Conservation (phyloP, 2,113 vertebrate genomes). For the Periophthalmus modestus region DNA sequence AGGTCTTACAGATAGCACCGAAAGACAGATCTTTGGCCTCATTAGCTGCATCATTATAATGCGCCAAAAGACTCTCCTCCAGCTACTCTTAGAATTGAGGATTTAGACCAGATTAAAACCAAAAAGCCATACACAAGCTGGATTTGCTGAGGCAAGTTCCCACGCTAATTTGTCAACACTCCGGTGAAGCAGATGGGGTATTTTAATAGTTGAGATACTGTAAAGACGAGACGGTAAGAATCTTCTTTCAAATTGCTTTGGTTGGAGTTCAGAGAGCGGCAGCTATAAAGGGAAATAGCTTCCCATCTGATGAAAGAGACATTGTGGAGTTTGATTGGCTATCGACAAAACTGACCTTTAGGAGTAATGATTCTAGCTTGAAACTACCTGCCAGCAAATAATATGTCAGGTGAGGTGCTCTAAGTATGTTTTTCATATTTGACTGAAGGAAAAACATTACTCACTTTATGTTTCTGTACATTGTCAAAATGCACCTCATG, state of each 20-base stretch:
- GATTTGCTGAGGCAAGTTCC: conserved; percentile 44
- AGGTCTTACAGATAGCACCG: conserved; percentile 1
- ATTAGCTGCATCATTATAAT: conserved; percentile 42
- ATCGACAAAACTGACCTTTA: conserved; percentile 3
- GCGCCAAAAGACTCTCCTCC: not conserved
- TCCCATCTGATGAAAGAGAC: not conserved
- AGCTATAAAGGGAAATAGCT: not conserved
- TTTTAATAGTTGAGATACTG: conserved; percentile 16
- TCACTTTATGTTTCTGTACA: too few relatives aligned
- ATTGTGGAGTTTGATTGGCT: not conserved
- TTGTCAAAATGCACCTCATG: too few relatives aligned
- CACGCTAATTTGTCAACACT: conserved; percentile 46
- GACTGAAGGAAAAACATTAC: not conserved
- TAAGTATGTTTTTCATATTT: not conserved
- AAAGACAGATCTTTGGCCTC: conserved; percentile 23
- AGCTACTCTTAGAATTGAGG: conserved; percentile 13
- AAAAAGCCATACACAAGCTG: conserved; percentile 14
- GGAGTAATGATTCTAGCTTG: not conserved
- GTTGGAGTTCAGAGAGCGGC: not conserved
- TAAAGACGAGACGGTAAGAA: not conserved
- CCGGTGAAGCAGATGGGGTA: conserved; percentile 23
- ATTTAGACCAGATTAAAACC: conserved; percentile 35
- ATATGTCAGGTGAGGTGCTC: not conserved
- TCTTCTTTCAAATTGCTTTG: not conserved
- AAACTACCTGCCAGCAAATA: not conserved